Percentiles rank a stretch among this genome's conserved stretches.
Evolutionary conservation across 2,888 invertebrate genomes (phyloP).

Genomic region (Parthenolecanium corni): DNA sequence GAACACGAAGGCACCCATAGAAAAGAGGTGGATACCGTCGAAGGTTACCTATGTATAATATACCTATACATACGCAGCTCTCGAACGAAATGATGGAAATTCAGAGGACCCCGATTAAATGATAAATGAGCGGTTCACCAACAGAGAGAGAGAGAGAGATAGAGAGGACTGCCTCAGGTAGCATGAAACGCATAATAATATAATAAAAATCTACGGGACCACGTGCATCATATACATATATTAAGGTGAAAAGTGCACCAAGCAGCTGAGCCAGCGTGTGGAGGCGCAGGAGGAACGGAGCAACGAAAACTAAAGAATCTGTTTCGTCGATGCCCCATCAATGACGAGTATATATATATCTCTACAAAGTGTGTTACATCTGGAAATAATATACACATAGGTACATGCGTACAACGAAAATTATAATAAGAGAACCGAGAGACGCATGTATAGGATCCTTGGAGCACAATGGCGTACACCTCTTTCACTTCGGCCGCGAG

Average conservation of each 20-base stretch:
- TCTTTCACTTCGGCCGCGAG: no score
- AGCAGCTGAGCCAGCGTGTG: background rate
- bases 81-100: background rate
- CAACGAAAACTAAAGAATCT: background rate
- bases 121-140: slow-evolving; percentile 9
- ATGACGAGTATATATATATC: no score
- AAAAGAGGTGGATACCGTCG: no score
- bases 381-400: background rate
- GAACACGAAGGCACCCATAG: no score
- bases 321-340: slow-evolving; percentile 6
- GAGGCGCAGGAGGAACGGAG: background rate
- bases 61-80: no score
- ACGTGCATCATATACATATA: background rate
- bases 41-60: no score
- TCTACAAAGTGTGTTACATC: slow-evolving; percentile 20
- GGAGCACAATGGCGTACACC: no score
- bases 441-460: no score
- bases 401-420: background rate
- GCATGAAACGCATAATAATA: background rate
- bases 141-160: no score
- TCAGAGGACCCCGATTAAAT: background rate
- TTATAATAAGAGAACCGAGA: no score
- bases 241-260: background rate
- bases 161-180: slow-evolving; percentile 1
- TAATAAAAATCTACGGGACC: background rate